These are phyloP conservation scores for Betta splendens DNA, from an alignment of 2,797 vertebrate genomes.

Conservation along the genomic window DNA sequence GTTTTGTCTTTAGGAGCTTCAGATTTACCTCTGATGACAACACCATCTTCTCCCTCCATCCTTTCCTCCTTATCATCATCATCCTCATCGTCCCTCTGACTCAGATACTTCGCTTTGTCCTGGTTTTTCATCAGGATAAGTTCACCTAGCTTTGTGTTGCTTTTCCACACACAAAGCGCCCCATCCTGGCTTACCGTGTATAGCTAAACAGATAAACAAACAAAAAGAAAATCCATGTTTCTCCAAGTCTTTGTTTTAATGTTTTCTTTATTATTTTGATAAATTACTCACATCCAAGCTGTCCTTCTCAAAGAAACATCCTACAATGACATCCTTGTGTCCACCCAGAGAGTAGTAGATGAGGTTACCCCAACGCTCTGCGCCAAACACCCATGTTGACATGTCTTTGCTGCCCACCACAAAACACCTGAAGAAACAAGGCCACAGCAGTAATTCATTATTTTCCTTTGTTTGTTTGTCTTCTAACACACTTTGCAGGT, in stretches of 20 bases:
- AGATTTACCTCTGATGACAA: slow-evolving; percentile 85
- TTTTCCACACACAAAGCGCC: slow-evolving; percentile 91
- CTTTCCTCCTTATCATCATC: slow-evolving; percentile 48
- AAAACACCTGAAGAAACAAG: slow-evolving; percentile 86
- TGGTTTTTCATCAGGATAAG: slow-evolving; percentile 74
- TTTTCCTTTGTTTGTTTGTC: no score
- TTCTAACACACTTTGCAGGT: not conserved
- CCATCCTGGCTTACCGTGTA: slow-evolving; percentile 95
- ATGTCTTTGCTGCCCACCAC: slow-evolving; percentile 96
- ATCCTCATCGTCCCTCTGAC: slow-evolving; percentile 39
- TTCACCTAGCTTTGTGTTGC: slow-evolving; percentile 86
- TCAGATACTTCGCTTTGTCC: slow-evolving; percentile 21
- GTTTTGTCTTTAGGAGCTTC: slow-evolving; percentile 69
- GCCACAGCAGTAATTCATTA: not conserved
- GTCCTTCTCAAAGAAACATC: slow-evolving; percentile 93
- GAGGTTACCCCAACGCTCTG: slow-evolving; percentile 94
- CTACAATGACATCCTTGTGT: slow-evolving; percentile 92
- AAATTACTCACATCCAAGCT: slow-evolving; percentile 89
- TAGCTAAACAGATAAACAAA: no score
- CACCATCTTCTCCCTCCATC: slow-evolving; percentile 71
- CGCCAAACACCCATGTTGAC: slow-evolving; percentile 97
- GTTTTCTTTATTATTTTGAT: not conserved
- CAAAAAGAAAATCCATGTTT: not conserved
- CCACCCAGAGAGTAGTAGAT: slow-evolving; percentile 94
- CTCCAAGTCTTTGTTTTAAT: no score